Base-by-base conservation (phyloP, 2,888 invertebrate species). In the Zaprionus bogoriensis region DNA sequence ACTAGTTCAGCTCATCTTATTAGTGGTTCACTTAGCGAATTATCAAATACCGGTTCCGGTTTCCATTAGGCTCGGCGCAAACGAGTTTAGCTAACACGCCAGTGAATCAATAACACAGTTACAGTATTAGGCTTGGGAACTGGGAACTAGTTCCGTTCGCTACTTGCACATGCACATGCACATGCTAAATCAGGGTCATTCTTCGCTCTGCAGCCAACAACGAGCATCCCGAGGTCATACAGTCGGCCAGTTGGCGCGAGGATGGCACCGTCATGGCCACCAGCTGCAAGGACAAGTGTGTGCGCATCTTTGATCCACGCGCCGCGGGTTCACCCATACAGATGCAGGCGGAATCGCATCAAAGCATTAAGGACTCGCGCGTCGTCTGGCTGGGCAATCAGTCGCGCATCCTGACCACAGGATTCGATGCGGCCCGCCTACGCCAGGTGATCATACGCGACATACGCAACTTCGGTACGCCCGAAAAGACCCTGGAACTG, bases 361-460 rank as follows among this genome's bases (percentile, higher is more conserved):
- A 96, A 89, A 97, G 95, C 88, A 96, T 97, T 71, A 97, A 97
- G 90, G 98, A 98, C 87, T 97, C 97, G 1, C 92, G 98, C 59
- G 94, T 98, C 1, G 95, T 97, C 3, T 99, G 98, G 97, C 92
- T 98, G 0, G 98, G 97, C 2, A 95, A 96, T 79, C 94, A 94
- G 77, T 95, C 95, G 65, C 93, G 95, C 68, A 94, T 99, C 72
- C 91, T 98, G 7, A 96, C 97, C 5, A 97, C 98, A 39, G 98
- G 93, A n/a, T 98, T 98, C 91, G 96, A 97, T 91, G 93, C 96
- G 27, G 95, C 95, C 51, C 94, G 97, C 61, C 93, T 96, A 58
- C 94, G 98, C 68, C 97, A 98, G 91, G 95, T 98, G 51, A 95
- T 95, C 87, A 95, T 98, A 72, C 94, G 98, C 60, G 98, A 99